phyloP scores from a whole-genome alignment of 92 coral and sea anemone species.

The Porites lobata region DNA sequence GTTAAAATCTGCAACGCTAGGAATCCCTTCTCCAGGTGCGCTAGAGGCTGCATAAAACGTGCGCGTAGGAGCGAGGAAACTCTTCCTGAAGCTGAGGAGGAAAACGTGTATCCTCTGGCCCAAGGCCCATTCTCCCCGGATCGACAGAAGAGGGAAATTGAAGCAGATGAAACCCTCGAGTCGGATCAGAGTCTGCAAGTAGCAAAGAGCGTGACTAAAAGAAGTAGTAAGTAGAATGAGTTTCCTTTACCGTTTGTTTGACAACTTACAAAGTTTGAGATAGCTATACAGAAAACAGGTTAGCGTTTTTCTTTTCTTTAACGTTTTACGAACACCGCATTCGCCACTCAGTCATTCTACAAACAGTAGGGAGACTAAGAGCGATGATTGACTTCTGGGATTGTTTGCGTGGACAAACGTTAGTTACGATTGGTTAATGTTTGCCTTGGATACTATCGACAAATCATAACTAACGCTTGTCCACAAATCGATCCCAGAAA shows the following conservation, averaged over 20 bases:
- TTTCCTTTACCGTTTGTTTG: background rate
- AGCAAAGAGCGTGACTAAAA: background rate
- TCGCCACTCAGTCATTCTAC: too few species aligned
- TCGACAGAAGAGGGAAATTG: constrained; percentile 22
- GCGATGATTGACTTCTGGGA: too few species aligned
- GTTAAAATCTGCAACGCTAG: constrained; percentile 69
- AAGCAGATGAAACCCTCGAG: constrained; percentile 12
- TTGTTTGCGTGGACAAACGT: too few species aligned
- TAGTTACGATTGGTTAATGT: too few species aligned
- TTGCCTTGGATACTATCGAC: too few species aligned
- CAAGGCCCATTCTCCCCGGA: constrained; percentile 42
- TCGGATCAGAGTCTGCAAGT: constrained; percentile 24
- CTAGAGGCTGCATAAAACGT: constrained; percentile 13
- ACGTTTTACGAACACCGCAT: too few species aligned
- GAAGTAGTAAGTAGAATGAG: constrained; percentile 2
- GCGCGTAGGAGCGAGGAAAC: background rate
- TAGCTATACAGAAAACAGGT: too few species aligned
- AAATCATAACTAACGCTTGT: too few species aligned
- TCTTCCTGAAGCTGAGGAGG: constrained; percentile 1
- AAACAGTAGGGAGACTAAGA: too few species aligned
- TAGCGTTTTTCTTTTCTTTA: too few species aligned
- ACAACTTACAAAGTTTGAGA: too few species aligned
- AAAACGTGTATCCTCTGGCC: constrained; percentile 22
- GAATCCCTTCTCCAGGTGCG: constrained; percentile 62
- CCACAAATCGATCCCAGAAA: too few species aligned